A percentile compares a stretch with the other conserved stretches of the same genome.
Conservation (phyloP, 2,888 invertebrate species). For the Netelia virgata region DNA sequence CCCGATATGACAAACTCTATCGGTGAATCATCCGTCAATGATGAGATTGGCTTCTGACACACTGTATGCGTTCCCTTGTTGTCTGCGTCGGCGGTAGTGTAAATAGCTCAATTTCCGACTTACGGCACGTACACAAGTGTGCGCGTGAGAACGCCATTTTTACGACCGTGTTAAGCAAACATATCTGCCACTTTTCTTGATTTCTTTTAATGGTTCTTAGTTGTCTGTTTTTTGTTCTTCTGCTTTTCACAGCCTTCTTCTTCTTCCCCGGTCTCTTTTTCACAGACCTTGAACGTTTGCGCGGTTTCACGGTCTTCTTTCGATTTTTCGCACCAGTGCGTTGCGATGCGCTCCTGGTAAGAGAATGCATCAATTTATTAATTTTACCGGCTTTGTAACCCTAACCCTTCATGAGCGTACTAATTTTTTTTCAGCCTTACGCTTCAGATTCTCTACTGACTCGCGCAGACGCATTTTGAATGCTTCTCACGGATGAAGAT, state of each 20-base stretch:
- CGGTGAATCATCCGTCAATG: too few relatives aligned
- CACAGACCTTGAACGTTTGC: not conserved
- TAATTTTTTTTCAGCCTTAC: slow-evolving; percentile 23
- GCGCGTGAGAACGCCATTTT: slow-evolving; percentile 18
- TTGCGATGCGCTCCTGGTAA: not conserved
- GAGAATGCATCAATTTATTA: slow-evolving; percentile 3
- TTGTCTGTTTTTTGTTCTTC: not conserved
- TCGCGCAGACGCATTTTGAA: too few relatives aligned
- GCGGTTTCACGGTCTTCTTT: not conserved
- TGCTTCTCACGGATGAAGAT: not conserved
- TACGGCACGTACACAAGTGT: slow-evolving; percentile 17
- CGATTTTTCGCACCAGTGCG: slow-evolving; percentile 2
- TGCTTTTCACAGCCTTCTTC: slow-evolving; percentile 1
- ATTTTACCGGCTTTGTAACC: slow-evolving; percentile 9
- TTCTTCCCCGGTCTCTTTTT: not conserved
- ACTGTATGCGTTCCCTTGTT: slow-evolving; percentile 65
- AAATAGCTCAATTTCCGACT: slow-evolving; percentile 43
- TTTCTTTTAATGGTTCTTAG: not conserved
- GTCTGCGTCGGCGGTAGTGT: slow-evolving; percentile 69
- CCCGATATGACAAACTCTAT: too few relatives aligned
- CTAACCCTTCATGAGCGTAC: slow-evolving; percentile 3
- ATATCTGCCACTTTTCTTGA: slow-evolving; percentile 51
- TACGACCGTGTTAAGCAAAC: slow-evolving; percentile 27
- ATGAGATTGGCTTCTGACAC: slow-evolving; percentile 71
- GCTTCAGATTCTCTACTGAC: slow-evolving; percentile 10